phyloP scores from a whole-genome alignment of 2,113 vertebrate genomes.

The Psittacula cyanocephala region DNA sequence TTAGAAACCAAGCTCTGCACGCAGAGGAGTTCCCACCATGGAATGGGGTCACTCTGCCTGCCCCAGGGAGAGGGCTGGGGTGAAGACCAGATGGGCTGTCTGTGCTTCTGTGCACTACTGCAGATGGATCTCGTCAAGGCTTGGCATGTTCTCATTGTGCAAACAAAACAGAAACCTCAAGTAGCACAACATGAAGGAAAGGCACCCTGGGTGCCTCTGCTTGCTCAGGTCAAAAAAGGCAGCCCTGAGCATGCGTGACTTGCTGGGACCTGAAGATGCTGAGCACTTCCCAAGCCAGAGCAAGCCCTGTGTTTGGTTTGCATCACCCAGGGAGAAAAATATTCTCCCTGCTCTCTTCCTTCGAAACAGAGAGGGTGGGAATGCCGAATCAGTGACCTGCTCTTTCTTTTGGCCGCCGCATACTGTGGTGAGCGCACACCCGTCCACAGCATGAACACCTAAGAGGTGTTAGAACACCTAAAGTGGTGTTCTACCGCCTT shows the following conservation, averaged over 20 bases:
- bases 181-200: neutral
- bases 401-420: fast-evolving
- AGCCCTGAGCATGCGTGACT: neutral
- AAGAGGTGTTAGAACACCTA: no score
- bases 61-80: neutral
- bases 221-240: neutral
- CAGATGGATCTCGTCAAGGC: neutral
- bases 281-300: neutral
- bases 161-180: neutral
- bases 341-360: neutral
- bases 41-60: no score
- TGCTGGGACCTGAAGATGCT: neutral
- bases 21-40: fast-evolving
- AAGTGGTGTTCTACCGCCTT: neutral
- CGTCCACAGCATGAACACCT: no score
- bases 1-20: neutral
- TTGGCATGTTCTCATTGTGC: fast-evolving
- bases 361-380: neutral
- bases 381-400: fast-evolving
- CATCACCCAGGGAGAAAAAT: neutral
- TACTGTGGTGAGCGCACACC: fast-evolving
- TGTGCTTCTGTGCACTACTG: neutral
- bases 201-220: neutral
- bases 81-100: neutral
- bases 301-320: neutral